phyloP scores from a whole-genome alignment of 2,888 invertebrate genomes.

The Cosmopolites sordidus region DNA sequence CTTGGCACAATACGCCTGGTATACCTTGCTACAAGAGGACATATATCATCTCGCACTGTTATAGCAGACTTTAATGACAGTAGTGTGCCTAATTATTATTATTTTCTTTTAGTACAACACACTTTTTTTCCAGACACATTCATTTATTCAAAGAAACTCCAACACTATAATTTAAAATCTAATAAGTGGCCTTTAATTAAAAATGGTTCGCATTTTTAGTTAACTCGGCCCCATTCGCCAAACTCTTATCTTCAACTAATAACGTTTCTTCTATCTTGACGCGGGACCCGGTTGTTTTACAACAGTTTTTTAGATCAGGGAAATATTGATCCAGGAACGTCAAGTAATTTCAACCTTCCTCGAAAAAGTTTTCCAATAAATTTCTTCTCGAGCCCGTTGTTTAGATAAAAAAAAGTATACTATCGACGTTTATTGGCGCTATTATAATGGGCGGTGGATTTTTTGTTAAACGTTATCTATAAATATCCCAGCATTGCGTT shows the following conservation, averaged over 20 bases:
- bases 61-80: too few species aligned
- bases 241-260: neutral
- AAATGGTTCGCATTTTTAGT: too few species aligned
- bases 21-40: too few species aligned
- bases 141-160: too few species aligned
- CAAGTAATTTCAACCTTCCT: slow-evolving; percentile 1
- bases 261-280: neutral
- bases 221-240: too few species aligned
- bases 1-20: too few species aligned
- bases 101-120: too few species aligned
- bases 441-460: neutral
- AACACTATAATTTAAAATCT: too few species aligned
- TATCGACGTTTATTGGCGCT: neutral
- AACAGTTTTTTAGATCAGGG: neutral
- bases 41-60: too few species aligned
- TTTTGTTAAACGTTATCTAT: neutral
- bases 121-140: too few species aligned
- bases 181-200: too few species aligned
- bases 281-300: neutral
- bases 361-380: neutral
- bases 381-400: neutral
- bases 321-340: neutral
- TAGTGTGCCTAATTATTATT: too few species aligned
- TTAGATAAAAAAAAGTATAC: slow-evolving; percentile 1
- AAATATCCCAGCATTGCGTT: neutral